phyloP scores from a whole-genome alignment of 1,140 invertebrate genomes.

The Xylocopa sonorina region DNA sequence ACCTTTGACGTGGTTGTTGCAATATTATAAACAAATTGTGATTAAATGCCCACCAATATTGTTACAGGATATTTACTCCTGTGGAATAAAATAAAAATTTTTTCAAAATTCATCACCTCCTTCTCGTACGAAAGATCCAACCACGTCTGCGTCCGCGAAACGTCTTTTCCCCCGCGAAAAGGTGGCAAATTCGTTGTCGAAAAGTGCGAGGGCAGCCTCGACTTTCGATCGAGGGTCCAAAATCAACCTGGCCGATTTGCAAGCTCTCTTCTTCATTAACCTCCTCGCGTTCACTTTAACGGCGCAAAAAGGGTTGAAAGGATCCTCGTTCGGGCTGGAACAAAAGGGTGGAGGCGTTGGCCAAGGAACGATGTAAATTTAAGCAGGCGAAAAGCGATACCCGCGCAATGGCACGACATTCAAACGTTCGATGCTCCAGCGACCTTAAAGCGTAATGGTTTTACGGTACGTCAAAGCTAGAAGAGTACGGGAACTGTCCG shows the following conservation, averaged over 20 bases:
- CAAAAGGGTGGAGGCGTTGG: conserved; percentile 33
- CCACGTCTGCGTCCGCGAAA: too few species aligned
- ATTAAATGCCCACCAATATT: too few species aligned
- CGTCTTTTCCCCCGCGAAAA: too few species aligned
- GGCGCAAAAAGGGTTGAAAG: not conserved
- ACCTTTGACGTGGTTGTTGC: not conserved
- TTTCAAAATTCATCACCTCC: too few species aligned
- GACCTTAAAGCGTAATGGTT: conserved; percentile 74
- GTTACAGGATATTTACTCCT: too few species aligned
- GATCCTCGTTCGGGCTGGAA: not conserved
- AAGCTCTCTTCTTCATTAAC: conserved; percentile 5
- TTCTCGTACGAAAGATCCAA: too few species aligned
- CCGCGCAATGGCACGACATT: conserved; percentile 52
- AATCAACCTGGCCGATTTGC: not conserved
- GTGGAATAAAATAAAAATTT: too few species aligned
- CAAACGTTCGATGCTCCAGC: conserved; percentile 69
- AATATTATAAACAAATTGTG: too few species aligned
- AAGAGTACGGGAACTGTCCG: conserved; percentile 53
- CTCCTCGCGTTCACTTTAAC: not conserved
- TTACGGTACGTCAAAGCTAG: conserved; percentile 72
- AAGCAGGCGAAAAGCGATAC: conserved; percentile 62
- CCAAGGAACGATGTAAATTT: conserved; percentile 54
- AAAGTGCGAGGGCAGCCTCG: not conserved
- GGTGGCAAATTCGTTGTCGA: not conserved
- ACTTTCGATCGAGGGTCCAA: too few species aligned